Conservation (phyloP, 2,797 vertebrate species). For the Coregonus ussuriensis region DNA sequence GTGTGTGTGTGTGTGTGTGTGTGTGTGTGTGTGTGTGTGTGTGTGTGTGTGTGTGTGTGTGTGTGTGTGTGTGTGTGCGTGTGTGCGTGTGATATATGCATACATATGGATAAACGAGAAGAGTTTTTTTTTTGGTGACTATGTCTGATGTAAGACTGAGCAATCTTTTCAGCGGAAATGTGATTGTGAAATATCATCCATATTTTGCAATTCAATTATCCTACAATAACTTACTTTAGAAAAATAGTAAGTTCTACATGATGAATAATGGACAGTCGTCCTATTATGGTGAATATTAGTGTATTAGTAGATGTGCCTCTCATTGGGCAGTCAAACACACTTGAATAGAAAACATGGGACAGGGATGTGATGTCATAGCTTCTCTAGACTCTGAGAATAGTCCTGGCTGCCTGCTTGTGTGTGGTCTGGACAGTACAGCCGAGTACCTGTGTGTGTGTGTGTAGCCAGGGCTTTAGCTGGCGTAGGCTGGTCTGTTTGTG, state of each 20-base stretch:
- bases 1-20: conserved; percentile 1
- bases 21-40: not conserved
- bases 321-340: not conserved
- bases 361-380: not conserved
- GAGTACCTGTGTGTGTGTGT: conserved; percentile 5
- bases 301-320: not conserved
- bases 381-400: conserved; percentile 25
- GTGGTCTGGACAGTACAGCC: not conserved
- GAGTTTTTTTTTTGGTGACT: not conserved
- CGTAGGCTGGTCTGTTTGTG: conserved; percentile 39
- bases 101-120: not conserved
- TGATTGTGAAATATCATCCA: not conserved
- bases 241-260: not conserved
- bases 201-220: not conserved
- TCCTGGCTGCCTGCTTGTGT: conserved; percentile 28
- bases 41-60: not conserved
- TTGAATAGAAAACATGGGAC: no score
- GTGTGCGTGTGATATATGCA: not conserved
- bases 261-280: not conserved
- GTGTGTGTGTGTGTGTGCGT: conserved; percentile 1
- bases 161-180: not conserved
- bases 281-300: not conserved
- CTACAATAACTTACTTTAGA: not conserved
- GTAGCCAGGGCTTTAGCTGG: not conserved
- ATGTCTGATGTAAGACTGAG: not conserved